A percentile compares a stretch with the other conserved stretches of the same genome.
These are phyloP conservation scores for Sardina pilchardus DNA, from an alignment of 2,113 vertebrate species.

Conservation along the genomic window DNA sequence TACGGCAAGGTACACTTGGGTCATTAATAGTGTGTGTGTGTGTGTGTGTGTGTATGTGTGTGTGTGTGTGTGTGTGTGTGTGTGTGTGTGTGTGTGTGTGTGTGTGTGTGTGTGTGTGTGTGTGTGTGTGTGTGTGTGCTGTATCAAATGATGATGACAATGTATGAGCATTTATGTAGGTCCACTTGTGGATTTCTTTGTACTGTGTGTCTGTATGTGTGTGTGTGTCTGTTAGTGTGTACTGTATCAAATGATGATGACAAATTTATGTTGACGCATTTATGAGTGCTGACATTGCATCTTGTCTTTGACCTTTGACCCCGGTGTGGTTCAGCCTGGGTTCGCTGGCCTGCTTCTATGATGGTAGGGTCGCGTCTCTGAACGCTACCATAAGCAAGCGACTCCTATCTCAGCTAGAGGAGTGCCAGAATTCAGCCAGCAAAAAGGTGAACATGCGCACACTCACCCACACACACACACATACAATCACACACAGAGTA, in stretches of 20 bases:
- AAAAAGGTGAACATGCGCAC: constrained; percentile 50
- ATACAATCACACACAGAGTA: constrained; percentile 7
- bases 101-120: neutral
- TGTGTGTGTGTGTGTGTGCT: neutral
- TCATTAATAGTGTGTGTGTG: neutral
- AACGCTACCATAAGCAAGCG: constrained; percentile 41
- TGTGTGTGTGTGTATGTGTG: constrained; percentile 15
- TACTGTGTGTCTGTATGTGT: neutral
- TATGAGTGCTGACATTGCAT: neutral
- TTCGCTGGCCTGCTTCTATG: constrained; percentile 59
- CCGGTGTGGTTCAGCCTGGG: constrained; percentile 57
- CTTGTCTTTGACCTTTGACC: neutral
- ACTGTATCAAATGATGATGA: neutral
- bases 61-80: neutral
- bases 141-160: neutral
- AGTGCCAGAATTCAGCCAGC: constrained; percentile 46
- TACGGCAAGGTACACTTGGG: constrained; percentile 41
- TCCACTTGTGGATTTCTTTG: too few species aligned
- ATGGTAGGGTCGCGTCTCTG: constrained; percentile 35
- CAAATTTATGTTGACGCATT: neutral
- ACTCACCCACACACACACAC: neutral
- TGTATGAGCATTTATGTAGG: neutral
- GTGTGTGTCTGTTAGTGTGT: neutral
- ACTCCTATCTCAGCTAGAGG: constrained; percentile 55
- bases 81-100: neutral